These are phyloP conservation scores for Coleophora flavipennella DNA, from an alignment of 2,888 invertebrate species.

Conservation along the genomic window DNA sequence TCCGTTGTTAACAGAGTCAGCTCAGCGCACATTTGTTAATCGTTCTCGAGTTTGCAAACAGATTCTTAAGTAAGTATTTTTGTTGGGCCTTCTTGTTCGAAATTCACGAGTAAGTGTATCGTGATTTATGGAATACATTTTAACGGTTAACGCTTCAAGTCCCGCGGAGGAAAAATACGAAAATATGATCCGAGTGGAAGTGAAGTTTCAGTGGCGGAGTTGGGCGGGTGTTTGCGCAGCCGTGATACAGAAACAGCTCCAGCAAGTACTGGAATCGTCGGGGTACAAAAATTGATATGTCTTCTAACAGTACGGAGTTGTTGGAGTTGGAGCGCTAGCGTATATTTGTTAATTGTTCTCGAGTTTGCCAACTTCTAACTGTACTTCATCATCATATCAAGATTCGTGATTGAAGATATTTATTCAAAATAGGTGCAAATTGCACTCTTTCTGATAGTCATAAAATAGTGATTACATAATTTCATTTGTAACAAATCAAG, in stretches of 20 bases:
- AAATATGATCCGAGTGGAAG: constrained; percentile 43
- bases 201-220: constrained; percentile 37
- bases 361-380: no score
- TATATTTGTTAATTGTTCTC: no score
- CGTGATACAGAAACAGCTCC: no score
- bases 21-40: constrained; percentile 45
- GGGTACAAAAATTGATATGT: background rate
- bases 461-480: no score
- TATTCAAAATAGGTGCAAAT: no score
- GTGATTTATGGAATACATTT: constrained; percentile 61
- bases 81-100: constrained; percentile 39
- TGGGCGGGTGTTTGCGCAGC: constrained; percentile 31
- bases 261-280: background rate
- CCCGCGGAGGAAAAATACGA: constrained; percentile 51
- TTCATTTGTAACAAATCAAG: no score
- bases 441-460: no score
- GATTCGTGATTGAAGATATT: no score
- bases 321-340: background rate
- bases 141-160: constrained; percentile 39
- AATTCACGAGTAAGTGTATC: constrained; percentile 52
- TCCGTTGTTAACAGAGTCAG: constrained; percentile 26
- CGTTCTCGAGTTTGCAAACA: constrained; percentile 33
- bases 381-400: no score
- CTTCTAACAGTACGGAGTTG: constrained; percentile 1
- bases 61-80: constrained; percentile 54